phyloP scores from a whole-genome alignment of 1,140 invertebrate genomes.

The Pantala flavescens region DNA sequence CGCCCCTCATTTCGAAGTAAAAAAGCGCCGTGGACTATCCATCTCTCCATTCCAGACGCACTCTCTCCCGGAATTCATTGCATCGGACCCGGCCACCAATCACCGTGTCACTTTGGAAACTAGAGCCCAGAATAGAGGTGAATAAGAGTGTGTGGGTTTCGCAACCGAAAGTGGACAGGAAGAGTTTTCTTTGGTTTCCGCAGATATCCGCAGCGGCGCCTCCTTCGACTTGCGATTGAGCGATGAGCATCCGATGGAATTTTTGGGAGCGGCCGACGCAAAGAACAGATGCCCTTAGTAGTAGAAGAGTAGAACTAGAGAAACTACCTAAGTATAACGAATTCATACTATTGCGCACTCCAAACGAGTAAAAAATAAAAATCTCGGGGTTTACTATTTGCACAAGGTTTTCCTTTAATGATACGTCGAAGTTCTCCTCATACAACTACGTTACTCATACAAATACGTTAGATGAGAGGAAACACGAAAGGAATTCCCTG shows the following conservation, averaged over 20 bases:
- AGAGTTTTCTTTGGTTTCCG: background rate
- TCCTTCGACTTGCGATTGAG: background rate
- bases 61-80: background rate
- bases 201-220: background rate
- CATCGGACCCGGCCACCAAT: background rate
- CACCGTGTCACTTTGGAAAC: background rate
- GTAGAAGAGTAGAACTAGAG: too few relatives aligned
- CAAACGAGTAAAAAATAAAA: too few relatives aligned
- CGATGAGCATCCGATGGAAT: background rate
- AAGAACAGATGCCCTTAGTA: background rate
- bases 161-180: conserved; percentile 7
- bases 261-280: background rate
- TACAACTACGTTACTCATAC: too few relatives aligned
- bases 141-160: conserved; percentile 9
- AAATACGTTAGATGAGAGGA: too few relatives aligned
- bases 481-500: too few relatives aligned
- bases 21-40: conserved; percentile 3
- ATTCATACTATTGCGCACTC: too few relatives aligned
- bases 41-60: background rate
- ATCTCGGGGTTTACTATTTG: too few relatives aligned
- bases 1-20: background rate
- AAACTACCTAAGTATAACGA: too few relatives aligned
- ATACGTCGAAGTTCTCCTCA: too few relatives aligned
- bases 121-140: background rate
- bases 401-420: too few relatives aligned